Evolutionary conservation across 2,797 vertebrate species (phyloP), one percentile per base, ranked within the genome.

Genomic region (Eidolon dupreanum): DNA sequence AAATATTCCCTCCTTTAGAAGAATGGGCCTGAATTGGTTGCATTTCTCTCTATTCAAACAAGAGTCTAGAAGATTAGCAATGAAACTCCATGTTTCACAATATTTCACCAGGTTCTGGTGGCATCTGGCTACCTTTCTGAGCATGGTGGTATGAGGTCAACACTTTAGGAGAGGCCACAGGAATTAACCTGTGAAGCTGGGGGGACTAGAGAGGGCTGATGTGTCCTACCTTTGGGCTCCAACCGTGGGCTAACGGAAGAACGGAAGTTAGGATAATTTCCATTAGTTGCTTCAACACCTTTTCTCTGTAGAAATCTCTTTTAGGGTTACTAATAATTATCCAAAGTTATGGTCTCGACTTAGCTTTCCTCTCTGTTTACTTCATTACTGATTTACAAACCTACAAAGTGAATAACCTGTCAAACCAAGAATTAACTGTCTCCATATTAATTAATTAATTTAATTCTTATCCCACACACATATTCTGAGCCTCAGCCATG

Each of bases 61-160:
- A 20, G 49, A 66, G 55, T n/a, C 15, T 0, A 0, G 57, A 73
- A n/a, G 63, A 28, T 59, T n/a, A 24, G 33, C 24, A 22, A 0
- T 0, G 36, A 43, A 41, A 59, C 4, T 7, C 33, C 38, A 0
- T 1, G 26, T 5, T 78, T 53, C 61, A 26, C 0, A 0, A 0
- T 16, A 70, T 46, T 41, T 53, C 61, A 1, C 55, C 57, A 55
- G 26, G 2, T 16, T 41, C 82, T 61, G 59, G 63, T 3, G 4
- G 3, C 51, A 41, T 3, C 59, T 68, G 49, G 36, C 55, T 6
- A 0, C 31, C 9, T 46, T 55, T 24, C 8, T 19, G 63, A 71
- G 43, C 28, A 6, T 0, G 0, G n/a, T 36, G 55, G 65, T 51
- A 2, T 4, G 13, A 10, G 6, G 66, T 22, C 17, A 53, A 63